Evolutionary conservation across 2,113 vertebrate genomes (phyloP), one percentile per base, ranked within the genome.

Genomic region (Zapus hudsonius): DNA sequence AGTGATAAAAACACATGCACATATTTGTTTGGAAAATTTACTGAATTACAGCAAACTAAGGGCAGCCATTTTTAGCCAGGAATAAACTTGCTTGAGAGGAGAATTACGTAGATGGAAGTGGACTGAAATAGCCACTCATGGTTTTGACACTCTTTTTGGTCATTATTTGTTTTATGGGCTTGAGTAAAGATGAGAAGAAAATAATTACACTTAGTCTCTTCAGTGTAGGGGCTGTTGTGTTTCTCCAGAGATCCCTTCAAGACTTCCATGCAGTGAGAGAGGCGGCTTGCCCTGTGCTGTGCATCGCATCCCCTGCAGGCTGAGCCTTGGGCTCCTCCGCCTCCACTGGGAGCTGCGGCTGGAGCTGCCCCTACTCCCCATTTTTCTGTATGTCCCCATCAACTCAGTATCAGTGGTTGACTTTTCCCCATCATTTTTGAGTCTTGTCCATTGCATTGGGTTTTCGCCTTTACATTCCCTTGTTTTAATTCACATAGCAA

Each of bases 1-100:
- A 96, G 89, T 92, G 95, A 91, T 93, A 85, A 78, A 91, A 96
- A 27, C 33, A 82, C 55, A 79, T 36, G 78, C 22, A 81, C 76
- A 91, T 80, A 74, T 92, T 96, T 97, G 59, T 91, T 96, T 84
- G 89, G 93, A 78, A 96, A 95, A 57, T 64, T 38, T 74, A 57
- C 38, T 91, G 83, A 69, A 94, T 94, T 64, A 75, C 5, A 52
- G 89, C 66, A 88, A 74, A 90, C 57, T 40, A 25, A 94, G 93
- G 79, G 42, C 72, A 66, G 89, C 66, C 33, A 40, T 76, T 94
- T 90, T 89, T 67, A 94, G 66, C 73, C 74, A 85, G 66, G 64
- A 94, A 55, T 75, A 55, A 66, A 83, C 73, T 84, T 85, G 74
- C 81, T 76, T 89, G 94, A 79, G 85, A 82, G 82, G 95, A 89